Percentiles rank a stretch among this genome's conserved stretches.
Conservation (phyloP, 2,113 vertebrate genomes). For the Burhinus bistriatus region DNA sequence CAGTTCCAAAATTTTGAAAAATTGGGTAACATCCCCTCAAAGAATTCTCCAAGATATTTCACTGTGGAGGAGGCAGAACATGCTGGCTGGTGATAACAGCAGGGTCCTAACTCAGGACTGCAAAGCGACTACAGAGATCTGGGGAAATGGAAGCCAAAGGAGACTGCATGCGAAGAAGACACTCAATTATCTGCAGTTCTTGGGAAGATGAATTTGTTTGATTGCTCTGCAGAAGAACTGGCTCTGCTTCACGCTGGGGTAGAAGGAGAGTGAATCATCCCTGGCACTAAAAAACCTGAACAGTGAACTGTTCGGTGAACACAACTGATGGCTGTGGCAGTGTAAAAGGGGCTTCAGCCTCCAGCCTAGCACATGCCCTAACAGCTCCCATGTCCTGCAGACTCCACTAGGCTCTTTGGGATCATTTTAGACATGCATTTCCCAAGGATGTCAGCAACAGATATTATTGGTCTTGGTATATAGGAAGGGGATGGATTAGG, state of each 20-base stretch:
- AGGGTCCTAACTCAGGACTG: neutral
- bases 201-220: neutral
- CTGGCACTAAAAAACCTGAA: neutral
- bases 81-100: neutral
- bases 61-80: neutral
- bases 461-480: neutral
- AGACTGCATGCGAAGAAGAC: neutral
- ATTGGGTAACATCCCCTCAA: neutral
- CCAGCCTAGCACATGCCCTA: neutral
- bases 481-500: neutral
- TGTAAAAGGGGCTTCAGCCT: neutral
- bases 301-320: neutral
- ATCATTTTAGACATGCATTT: neutral
- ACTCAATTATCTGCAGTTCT: neutral
- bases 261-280: neutral
- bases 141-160: neutral
- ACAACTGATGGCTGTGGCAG: neutral
- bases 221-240: constrained; percentile 3
- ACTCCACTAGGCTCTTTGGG: neutral
- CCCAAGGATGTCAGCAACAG: neutral
- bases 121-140: neutral
- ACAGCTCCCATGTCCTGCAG: neutral
- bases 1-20: neutral
- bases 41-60: neutral
- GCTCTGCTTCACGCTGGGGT: neutral